Conservation (phyloP, 1,140 invertebrate species). For the Drosophila hydei region DNA sequence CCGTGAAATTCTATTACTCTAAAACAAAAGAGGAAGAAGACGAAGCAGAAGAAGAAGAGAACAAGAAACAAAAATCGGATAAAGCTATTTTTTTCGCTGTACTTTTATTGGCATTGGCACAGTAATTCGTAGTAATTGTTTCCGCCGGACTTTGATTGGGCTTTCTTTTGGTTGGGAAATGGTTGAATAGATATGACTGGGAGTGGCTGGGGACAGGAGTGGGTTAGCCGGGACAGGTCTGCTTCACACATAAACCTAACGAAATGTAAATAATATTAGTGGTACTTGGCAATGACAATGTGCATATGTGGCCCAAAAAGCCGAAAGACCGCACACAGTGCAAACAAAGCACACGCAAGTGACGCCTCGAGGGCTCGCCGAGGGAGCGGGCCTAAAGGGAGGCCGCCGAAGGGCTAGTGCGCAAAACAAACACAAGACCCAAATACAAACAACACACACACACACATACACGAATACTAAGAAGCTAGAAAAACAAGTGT, state of each 20-base stretch:
- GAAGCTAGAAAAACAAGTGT: slow-evolving; percentile 49
- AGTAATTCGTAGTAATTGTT: slow-evolving; percentile 73
- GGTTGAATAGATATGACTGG: slow-evolving; percentile 27
- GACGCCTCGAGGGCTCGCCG: slow-evolving; percentile 62
- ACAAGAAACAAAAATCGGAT: slow-evolving; percentile 15
- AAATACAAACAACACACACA: slow-evolving; percentile 68
- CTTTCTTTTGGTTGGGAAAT: slow-evolving; percentile 1
- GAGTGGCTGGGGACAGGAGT: slow-evolving; percentile 8
- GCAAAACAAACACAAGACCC: slow-evolving; percentile 73
- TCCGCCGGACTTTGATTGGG: slow-evolving; percentile 38
- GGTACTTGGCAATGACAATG: slow-evolving; percentile 79
- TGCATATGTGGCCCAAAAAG: slow-evolving; percentile 72
- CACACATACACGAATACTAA: slow-evolving; percentile 42
- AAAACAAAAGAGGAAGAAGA: background rate
- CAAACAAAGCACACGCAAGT: slow-evolving; percentile 72
- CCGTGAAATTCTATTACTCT: slow-evolving; percentile 54
- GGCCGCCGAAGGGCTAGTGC: slow-evolving; percentile 56
- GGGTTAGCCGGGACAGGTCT: background rate
- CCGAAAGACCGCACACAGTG: slow-evolving; percentile 36
- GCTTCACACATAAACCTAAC: slow-evolving; percentile 65
- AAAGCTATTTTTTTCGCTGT: slow-evolving; percentile 52
- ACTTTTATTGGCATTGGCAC: slow-evolving; percentile 43
- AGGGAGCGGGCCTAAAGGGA: slow-evolving; percentile 35
- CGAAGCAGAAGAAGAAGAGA: background rate
- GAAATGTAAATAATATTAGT: slow-evolving; percentile 82